Evolutionary conservation across 1,140 invertebrate genomes (phyloP).

Genomic region (Apis cerana): DNA sequence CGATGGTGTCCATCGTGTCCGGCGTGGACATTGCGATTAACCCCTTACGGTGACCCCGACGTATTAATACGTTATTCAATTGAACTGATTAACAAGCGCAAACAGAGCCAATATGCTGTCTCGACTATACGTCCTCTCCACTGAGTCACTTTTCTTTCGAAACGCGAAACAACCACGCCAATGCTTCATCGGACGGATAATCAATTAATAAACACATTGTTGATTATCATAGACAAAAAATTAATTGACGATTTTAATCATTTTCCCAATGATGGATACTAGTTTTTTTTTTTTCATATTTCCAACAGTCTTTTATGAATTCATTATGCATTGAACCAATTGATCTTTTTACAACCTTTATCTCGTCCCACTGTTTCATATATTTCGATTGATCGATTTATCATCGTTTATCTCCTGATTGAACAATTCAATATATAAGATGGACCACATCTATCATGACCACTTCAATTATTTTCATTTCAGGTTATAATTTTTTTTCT

Average conservation of each 20-base stretch:
- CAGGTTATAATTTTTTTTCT: too few relatives aligned
- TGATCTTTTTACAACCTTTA: not conserved
- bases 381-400: too few relatives aligned
- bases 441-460: too few relatives aligned
- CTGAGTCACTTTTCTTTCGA: not conserved
- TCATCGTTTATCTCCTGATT: too few relatives aligned
- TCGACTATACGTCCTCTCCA: slow-evolving; percentile 19
- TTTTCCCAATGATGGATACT: not conserved
- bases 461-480: too few relatives aligned
- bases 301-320: too few relatives aligned
- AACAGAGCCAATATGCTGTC: slow-evolving; percentile 55
- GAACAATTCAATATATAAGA: too few relatives aligned
- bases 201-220: not conserved
- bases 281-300: not conserved
- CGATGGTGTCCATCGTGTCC: slow-evolving; percentile 78
- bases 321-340: not conserved
- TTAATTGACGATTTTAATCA: not conserved
- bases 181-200: not conserved
- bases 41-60: slow-evolving; percentile 67
- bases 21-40: slow-evolving; percentile 76
- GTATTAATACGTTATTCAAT: slow-evolving; percentile 69
- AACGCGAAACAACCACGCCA: not conserved
- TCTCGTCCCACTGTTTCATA: too few relatives aligned
- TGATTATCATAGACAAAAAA: not conserved
- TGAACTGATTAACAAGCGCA: slow-evolving; percentile 62